Base-by-base conservation (phyloP, 92 coral and sea anemone species). In the Pocillopora meandrina region DNA sequence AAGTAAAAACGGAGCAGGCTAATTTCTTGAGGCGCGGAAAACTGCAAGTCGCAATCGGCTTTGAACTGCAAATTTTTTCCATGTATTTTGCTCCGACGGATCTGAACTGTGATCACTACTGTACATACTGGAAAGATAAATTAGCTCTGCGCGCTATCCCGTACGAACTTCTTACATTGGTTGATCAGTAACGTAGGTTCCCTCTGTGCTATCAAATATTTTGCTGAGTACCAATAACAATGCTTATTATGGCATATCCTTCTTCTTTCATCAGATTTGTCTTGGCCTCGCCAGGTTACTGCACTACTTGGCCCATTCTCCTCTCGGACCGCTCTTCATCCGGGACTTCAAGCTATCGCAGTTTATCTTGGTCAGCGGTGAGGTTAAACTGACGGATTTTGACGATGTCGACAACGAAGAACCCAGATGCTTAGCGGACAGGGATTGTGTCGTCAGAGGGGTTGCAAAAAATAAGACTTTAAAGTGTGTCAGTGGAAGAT, bases 361-460 rank as follows among this genome's bases (percentile, higher is more conserved):
- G 81, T 96, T 96, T 63, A 94, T 96, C 16, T 82, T 92, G 75
- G 95, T 96, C 81, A 71, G 84, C 85, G 98, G 95, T 23, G 99
- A 94, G 64, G 82, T 96, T 33, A 96, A 92, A 85, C 77, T 96
- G 23, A 90, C 95, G 1, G 99, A 96, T 78, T 49, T 96, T 60
- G 99, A 96, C 71, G 99, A 96, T 83, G 96, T 96, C 16, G 98
- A 93, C 79, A 96, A 96, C 82, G 96, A 96, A 66, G 93, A 89
- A 69, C 94, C 87, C 70, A 55, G 81, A 56, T 96, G 99, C 76
- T 80, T 36, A 18, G 74, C 90, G 12, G 57, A 77, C 64, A 84
- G 47, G 9, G 91, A 94, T 31, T 96, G 99, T 88, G 69, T 92
- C 67, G 93, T 96, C 75, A 90, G 90, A 18, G 86, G 95, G 52